These are phyloP conservation scores for Equus przewalskii DNA, from an alignment of 2,113 vertebrate species.

Conservation along the genomic window DNA sequence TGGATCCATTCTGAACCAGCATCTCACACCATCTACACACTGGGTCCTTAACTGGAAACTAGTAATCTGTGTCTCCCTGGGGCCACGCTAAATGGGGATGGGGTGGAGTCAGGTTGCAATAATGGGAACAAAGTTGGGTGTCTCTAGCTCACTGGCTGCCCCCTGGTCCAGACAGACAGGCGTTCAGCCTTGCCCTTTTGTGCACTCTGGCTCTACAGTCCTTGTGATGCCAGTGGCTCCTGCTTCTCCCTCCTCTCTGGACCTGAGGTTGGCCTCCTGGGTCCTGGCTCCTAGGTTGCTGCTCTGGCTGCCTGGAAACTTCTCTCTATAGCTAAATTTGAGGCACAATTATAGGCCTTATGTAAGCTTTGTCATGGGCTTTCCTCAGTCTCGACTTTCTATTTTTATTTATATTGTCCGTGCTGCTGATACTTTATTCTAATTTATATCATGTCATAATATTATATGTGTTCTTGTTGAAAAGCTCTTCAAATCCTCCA, in stretches of 20 bases:
- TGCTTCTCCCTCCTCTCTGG: not conserved
- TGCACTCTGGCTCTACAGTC: not conserved
- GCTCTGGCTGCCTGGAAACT: conserved; percentile 27
- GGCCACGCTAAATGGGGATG: not conserved
- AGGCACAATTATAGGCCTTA: not conserved
- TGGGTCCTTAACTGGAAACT: not conserved
- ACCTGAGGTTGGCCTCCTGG: not conserved
- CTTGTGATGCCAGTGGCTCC: not conserved
- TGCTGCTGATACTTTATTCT: not conserved
- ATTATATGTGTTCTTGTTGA: not conserved
- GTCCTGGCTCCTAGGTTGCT: not conserved
- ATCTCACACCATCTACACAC: not conserved
- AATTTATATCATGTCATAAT: not conserved
- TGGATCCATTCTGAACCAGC: not conserved
- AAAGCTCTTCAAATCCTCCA: conserved; percentile 7
- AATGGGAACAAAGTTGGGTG: not conserved
- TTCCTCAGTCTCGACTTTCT: not conserved
- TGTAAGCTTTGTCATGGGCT: not conserved
- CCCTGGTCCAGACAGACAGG: not conserved
- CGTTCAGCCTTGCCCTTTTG: too few species aligned
- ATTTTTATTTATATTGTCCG: conserved; percentile 38
- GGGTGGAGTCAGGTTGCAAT: not conserved
- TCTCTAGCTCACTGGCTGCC: not conserved
- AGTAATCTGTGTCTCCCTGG: not conserved
- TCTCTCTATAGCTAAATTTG: conserved; percentile 23